phyloP scores from a whole-genome alignment of 2,113 vertebrate species.

The Sebastes schlegelii region DNA sequence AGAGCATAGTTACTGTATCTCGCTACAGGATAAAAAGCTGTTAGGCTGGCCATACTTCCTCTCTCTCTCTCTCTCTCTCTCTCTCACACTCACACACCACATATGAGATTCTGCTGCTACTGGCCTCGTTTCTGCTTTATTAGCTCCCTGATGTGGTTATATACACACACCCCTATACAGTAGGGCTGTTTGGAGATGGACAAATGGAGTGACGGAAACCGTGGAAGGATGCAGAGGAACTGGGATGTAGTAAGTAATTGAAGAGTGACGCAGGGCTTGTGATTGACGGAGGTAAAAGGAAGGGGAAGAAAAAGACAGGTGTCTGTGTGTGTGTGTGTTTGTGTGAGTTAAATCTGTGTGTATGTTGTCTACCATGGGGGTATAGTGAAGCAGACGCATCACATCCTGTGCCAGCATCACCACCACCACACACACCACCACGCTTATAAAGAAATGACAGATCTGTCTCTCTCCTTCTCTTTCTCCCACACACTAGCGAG shows the following conservation, averaged over 20 bases:
- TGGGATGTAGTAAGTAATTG: conserved; percentile 55
- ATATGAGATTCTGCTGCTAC: conserved; percentile 61
- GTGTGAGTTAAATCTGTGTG: conserved; percentile 8
- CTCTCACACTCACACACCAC: conserved; percentile 14
- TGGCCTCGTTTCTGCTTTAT: conserved; percentile 74
- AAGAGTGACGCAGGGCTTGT: conserved; percentile 49
- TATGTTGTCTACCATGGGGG: conserved; percentile 36
- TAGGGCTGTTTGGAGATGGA: conserved; percentile 59
- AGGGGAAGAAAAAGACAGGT: conserved; percentile 19
- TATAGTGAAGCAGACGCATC: conserved; percentile 45
- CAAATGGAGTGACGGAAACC: conserved; percentile 61
- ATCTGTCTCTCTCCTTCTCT: conserved; percentile 55
- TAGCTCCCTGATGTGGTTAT: conserved; percentile 72
- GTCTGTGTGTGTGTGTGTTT: conserved; percentile 38
- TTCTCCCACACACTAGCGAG: conserved; percentile 33
- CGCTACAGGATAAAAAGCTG: conserved; percentile 71
- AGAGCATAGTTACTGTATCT: conserved; percentile 71
- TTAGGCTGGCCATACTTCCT: conserved; percentile 47
- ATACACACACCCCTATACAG: conserved; percentile 58
- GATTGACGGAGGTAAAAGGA: conserved; percentile 57
- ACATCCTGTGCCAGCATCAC: conserved; percentile 61
- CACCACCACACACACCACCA: conserved; percentile 20
- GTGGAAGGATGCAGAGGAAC: conserved; percentile 37
- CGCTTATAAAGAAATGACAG: conserved; percentile 69
- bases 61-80: conserved; percentile 3